Conservation (phyloP, 2,888 invertebrate genomes). For the Conomelus anceps region DNA sequence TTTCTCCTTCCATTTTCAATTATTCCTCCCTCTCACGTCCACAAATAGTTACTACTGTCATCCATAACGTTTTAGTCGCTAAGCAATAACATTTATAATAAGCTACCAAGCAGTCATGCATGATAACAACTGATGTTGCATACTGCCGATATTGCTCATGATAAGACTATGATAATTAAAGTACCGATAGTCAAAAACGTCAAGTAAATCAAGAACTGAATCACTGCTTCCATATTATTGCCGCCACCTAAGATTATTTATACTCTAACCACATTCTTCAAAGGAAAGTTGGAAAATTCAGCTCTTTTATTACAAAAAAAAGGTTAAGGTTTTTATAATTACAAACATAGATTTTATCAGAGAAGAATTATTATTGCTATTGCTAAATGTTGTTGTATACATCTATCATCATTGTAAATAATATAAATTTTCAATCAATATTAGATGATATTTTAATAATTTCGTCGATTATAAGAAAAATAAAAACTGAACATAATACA, state of each 20-base stretch:
- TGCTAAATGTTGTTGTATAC: background rate
- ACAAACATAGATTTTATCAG: background rate
- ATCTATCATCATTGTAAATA: conserved; percentile 14
- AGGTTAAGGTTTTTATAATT: background rate
- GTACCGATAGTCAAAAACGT: background rate
- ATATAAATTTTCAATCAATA: background rate
- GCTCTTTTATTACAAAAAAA: no score
- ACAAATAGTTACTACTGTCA: no score
- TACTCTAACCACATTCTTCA: background rate
- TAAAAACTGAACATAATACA: conserved; percentile 27
- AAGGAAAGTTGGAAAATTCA: no score
- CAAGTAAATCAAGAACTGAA: background rate
- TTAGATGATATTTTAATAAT: background rate
- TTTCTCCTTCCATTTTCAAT: no score
- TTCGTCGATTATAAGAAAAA: background rate
- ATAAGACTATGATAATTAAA: background rate
- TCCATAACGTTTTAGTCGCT: background rate
- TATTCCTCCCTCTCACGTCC: no score
- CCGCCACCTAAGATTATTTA: background rate
- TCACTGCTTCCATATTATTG: background rate
- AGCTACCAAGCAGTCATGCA: background rate
- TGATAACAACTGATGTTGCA: background rate
- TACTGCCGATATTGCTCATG: background rate
- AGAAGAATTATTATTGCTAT: no score
- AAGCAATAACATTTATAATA: background rate